A percentile compares a stretch with the other conserved stretches of the same genome.
Conservation (phyloP, 1,140 invertebrate species). For the Drosophila willistoni region DNA sequence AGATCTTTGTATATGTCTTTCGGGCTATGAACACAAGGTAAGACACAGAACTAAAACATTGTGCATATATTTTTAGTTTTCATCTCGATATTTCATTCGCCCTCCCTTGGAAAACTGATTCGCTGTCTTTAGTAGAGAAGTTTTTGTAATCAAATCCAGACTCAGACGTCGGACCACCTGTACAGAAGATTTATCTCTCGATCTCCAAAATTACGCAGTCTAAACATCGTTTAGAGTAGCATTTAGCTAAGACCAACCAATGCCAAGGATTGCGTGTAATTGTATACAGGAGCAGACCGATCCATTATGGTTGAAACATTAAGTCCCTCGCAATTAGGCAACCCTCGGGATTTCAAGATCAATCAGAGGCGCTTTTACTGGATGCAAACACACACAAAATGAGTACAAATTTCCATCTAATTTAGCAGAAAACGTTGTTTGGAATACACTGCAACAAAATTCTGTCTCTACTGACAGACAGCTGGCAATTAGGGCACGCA, state of each 20-base stretch:
- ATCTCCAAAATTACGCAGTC: slow-evolving; percentile 46
- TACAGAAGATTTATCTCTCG: slow-evolving; percentile 37
- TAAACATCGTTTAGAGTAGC: slow-evolving; percentile 56
- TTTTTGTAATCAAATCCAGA: neutral
- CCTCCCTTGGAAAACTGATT: neutral
- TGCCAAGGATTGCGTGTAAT: slow-evolving; percentile 65
- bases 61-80: neutral
- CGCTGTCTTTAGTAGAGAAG: neutral
- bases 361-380: slow-evolving; percentile 49
- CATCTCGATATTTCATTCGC: neutral
- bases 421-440: slow-evolving; percentile 60
- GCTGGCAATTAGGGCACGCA: slow-evolving; percentile 68
- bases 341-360: slow-evolving; percentile 49
- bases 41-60: no score
- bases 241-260: slow-evolving; percentile 45
- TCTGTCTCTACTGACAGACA: slow-evolving; percentile 28
- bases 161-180: slow-evolving; percentile 49
- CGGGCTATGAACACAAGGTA: no score
- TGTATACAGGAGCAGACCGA: slow-evolving; percentile 45
- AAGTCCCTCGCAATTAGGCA: slow-evolving; percentile 55
- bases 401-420: slow-evolving; percentile 41
- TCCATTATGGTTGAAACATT: slow-evolving; percentile 13
- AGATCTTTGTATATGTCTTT: neutral
- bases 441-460: slow-evolving; percentile 48
- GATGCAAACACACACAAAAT: slow-evolving; percentile 8